Evolutionary conservation across 2,888 invertebrate genomes (phyloP).

Genomic region (Campaea margaritaria): DNA sequence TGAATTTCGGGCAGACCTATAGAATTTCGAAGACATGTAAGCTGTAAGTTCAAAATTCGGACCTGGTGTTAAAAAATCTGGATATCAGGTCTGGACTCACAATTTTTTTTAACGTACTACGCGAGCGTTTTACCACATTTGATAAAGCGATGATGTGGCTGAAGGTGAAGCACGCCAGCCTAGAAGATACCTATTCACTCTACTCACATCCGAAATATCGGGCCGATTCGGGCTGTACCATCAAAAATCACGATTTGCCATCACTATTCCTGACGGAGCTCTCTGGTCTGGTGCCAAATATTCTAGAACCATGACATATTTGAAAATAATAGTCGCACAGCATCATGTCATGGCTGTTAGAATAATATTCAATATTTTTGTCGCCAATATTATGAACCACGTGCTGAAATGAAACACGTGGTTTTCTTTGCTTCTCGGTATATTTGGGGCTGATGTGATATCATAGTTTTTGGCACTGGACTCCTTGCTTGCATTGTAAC

Average conservation of each 20-base stretch:
- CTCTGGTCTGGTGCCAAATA: conserved; percentile 25
- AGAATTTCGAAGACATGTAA: not conserved
- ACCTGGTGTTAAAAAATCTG: not conserved
- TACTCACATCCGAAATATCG: not conserved
- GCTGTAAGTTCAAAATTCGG: not conserved
- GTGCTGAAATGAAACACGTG: conserved; percentile 3
- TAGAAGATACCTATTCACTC: no score
- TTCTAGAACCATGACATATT: conserved; percentile 27
- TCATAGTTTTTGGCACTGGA: not conserved
- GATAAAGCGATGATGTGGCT: no score
- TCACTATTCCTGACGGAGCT: conserved; percentile 7
- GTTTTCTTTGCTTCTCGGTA: not conserved
- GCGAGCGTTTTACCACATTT: no score
- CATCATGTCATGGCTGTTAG: not conserved
- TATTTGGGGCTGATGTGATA: not conserved
- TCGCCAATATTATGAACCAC: conserved; percentile 6
- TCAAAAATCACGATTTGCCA: conserved; percentile 1
- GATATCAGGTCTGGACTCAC: not conserved
- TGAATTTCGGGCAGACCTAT: no score
- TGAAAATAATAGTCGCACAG: conserved; percentile 19
- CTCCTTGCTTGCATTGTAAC: not conserved
- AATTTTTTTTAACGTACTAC: no score
- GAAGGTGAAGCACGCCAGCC: no score
- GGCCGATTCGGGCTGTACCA: not conserved
- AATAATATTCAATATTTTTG: conserved; percentile 14